Evolutionary conservation across 1,140 invertebrate species (phyloP), one percentile per base, ranked within the genome.

Genomic region (Plectrocnemia conspersa): DNA sequence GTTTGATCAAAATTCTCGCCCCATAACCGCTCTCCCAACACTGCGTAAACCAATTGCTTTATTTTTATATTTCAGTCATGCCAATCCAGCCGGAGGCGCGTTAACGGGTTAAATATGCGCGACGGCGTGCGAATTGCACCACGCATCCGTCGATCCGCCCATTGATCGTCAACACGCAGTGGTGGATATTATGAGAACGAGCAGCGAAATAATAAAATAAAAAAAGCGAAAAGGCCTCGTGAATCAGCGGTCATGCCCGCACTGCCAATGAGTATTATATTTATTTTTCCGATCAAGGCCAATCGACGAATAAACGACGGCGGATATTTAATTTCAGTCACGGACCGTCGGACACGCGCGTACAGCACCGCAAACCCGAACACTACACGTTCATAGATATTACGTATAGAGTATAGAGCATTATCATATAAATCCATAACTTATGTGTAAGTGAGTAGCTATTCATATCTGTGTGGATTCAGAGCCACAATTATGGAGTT

Each of bases 251-350:
- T 6, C 27, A 29, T 29, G 27, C 27, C n/a, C 27, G n/a, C 6
- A 29, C n/a, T 29, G 27, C 27, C n/a, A 29, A 29, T 29, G 27
- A n/a, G n/a, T 29, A n/a, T 29, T 29, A 38, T 38, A 13, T 38
- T 38, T 38, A 38, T 38, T 38, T 38, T 38, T n/a, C n/a, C 13
- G 15, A 38, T 16, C 35, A 38, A 38, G 35, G 35, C 35, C 35
- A 16, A 7, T 16, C 35, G 35, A 15, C 15, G 35, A 38, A 38
- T 38, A 16, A 38, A 15, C 35, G 5, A 38, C 13, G 15, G 7
- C 35, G 18, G 35, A 38, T 38, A 38, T 16, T 7, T 38, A 38
- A 38, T 38, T 38, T 38, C 35, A 38, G 35, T 38, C 35, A 38
- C 35, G 35, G 35, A 38, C 15, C n/a, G n/a, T 29, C 27, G 27